Base-by-base conservation (phyloP, 2,888 invertebrate species). In the Acrobasis suavella region DNA sequence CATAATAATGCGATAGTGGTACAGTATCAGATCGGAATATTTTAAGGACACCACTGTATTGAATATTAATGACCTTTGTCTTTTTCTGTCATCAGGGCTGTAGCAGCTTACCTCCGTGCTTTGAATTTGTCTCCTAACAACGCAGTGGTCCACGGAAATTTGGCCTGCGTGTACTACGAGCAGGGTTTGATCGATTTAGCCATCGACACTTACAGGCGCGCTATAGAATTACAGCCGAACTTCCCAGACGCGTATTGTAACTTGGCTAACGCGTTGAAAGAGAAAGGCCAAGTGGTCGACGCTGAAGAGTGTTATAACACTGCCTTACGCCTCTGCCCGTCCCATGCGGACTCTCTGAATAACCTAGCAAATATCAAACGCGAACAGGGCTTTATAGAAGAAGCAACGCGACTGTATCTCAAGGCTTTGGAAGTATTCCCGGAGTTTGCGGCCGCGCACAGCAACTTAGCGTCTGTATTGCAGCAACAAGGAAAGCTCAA, bases 201-300 rank as follows among this genome's bases (percentile, higher is more conserved):
- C 55, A 97, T 99, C 82, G 99, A 99, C 89, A 99, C 99, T 1
- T 99, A 99, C 89, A 95, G 98, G 66, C 94, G 99, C 67, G 99
- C 99, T 55, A 99, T 99, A 83, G 99, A 99, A 87, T 92, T 99
- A 62, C 99, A 99, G 84, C 98, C 98, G 0, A 99, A 99, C 89
- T 99, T 99, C 92, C 99, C 99, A 2, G 99, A 99, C 93, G 99
- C 99, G 2, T 99, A 99, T 84, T 99, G 99, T 85, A 99, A 99
- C 92, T 93, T 99, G 89, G 99, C 99, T 50, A 99, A 99, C 91
- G 99, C 99, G 42, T 95, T 99, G 67, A 99, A 99, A 93, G 99
- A 99, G 89, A 99, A 99, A 86, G 98, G 98, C 67, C 97, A 98
- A 94, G 98, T 98, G 59, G 94, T 94, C 64, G 99, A 99, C 81